Evolutionary conservation across 1,140 invertebrate species (phyloP).

Genomic region (Philaenus spumarius): DNA sequence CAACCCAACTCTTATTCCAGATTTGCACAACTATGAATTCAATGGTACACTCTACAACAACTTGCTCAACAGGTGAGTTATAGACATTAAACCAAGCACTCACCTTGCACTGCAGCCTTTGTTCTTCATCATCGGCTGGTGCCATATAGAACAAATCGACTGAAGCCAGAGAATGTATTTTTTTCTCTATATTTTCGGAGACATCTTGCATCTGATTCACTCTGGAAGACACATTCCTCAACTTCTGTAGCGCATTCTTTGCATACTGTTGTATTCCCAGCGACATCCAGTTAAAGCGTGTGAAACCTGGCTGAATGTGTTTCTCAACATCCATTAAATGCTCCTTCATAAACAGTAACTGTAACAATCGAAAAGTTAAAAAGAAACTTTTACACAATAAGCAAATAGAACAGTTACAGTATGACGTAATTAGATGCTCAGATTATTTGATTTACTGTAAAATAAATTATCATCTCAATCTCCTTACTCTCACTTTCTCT

Average conservation of each 20-base stretch:
- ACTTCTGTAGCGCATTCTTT: constrained; percentile 44
- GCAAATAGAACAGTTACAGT: no score
- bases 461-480: no score
- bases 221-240: constrained; percentile 54
- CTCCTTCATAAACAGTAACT: constrained; percentile 56
- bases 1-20: no score
- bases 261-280: constrained; percentile 71
- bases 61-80: no score
- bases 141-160: constrained; percentile 49
- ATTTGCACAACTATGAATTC: no score
- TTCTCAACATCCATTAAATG: constrained; percentile 66
- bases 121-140: constrained; percentile 24
- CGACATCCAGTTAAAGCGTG: constrained; percentile 76
- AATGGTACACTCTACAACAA: no score
- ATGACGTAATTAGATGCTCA: no score
- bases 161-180: constrained; percentile 47
- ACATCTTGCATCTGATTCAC: constrained; percentile 70
- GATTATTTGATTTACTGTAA: no score
- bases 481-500: no score
- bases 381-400: no score
- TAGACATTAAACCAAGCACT: no score
- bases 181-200: constrained; percentile 56
- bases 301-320: constrained; percentile 68
- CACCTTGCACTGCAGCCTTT: constrained; percentile 36
- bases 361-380: constrained; percentile 14